A percentile compares a stretch with the other conserved stretches of the same genome.
phyloP scores from a whole-genome alignment of 2,888 invertebrate genomes.

The Nebria salina region DNA sequence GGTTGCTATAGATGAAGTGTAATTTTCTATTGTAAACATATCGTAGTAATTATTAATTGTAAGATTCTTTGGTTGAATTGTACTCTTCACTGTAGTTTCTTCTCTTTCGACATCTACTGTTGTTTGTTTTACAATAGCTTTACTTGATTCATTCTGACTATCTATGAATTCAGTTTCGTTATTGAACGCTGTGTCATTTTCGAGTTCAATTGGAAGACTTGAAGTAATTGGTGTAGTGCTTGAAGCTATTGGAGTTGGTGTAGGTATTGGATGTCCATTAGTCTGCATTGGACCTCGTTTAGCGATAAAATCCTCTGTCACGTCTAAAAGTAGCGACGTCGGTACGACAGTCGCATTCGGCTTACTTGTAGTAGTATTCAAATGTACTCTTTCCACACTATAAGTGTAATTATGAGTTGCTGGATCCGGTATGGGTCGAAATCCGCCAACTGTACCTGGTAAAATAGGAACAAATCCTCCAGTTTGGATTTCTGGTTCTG shows the following conservation, averaged over 20 bases:
- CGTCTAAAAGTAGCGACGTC: constrained; percentile 31
- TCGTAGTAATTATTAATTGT: neutral
- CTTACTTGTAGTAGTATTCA: constrained; percentile 24
- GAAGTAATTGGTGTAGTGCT: constrained; percentile 45
- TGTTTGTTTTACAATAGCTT: constrained; percentile 34
- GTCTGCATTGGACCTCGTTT: constrained; percentile 36
- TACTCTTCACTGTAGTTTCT: constrained; percentile 12
- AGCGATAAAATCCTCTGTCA: constrained; percentile 39
- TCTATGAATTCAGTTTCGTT: constrained; percentile 19
- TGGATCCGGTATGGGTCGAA: constrained; percentile 73
- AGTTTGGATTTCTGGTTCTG: constrained; percentile 73
- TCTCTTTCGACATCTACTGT: neutral
- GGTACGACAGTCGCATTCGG: constrained; percentile 37
- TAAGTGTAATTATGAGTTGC: constrained; percentile 54
- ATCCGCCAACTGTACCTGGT: constrained; percentile 75
- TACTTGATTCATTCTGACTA: constrained; percentile 45
- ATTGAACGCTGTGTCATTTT: constrained; percentile 44
- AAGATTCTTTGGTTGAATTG: constrained; percentile 2
- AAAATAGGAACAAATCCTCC: constrained; percentile 82
- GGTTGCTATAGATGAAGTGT: constrained; percentile 38
- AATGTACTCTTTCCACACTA: constrained; percentile 31
- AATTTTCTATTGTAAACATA: constrained; percentile 30
- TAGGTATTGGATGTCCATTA: constrained; percentile 48
- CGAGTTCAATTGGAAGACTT: constrained; percentile 17
- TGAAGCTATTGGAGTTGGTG: constrained; percentile 45